Percentiles rank a stretch among this genome's conserved stretches.
Evolutionary conservation across 2,888 invertebrate genomes (phyloP).

Genomic region (Ophion slaviceki): DNA sequence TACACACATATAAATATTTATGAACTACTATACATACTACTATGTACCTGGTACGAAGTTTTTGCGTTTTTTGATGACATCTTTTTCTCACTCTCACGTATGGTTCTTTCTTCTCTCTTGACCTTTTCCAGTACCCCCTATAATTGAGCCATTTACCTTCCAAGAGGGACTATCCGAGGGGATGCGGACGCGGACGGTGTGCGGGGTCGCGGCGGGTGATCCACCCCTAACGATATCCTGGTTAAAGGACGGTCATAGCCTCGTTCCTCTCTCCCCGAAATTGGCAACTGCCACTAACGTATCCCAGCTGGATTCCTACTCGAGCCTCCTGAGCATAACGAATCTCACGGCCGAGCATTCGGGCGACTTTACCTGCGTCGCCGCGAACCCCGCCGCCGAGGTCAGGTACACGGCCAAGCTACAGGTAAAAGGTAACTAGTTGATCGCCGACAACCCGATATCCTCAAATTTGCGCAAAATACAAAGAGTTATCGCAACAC

Average conservation of each 20-base stretch:
- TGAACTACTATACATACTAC: conserved; percentile 69
- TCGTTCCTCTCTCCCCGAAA: conserved; percentile 86
- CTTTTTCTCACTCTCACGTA: conserved; percentile 86
- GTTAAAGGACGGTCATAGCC: conserved; percentile 90
- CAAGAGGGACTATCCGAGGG: conserved; percentile 93
- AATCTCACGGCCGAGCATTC: conserved; percentile 90
- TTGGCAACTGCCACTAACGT: conserved; percentile 87
- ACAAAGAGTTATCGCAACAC: background rate
- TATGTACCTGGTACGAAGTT: conserved; percentile 77
- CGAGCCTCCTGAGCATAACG: conserved; percentile 91
- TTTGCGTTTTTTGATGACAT: conserved; percentile 82
- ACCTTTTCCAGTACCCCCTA: conserved; percentile 90
- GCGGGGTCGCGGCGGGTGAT: conserved; percentile 92
- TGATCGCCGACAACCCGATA: conserved; percentile 77
- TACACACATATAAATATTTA: conserved; percentile 58
- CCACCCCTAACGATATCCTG: conserved; percentile 91
- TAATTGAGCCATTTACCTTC: conserved; percentile 93
- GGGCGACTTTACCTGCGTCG: conserved; percentile 91
- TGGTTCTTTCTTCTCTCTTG: conserved; percentile 85
- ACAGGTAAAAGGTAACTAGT: conserved; percentile 91
- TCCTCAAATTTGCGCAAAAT: conserved; percentile 46
- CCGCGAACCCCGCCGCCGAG: conserved; percentile 91
- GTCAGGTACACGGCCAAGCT: conserved; percentile 92
- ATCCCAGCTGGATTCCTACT: conserved; percentile 90
- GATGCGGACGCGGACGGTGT: conserved; percentile 92